phyloP scores from a whole-genome alignment of 2,888 invertebrate species.

The Auanema sp. region DNA sequence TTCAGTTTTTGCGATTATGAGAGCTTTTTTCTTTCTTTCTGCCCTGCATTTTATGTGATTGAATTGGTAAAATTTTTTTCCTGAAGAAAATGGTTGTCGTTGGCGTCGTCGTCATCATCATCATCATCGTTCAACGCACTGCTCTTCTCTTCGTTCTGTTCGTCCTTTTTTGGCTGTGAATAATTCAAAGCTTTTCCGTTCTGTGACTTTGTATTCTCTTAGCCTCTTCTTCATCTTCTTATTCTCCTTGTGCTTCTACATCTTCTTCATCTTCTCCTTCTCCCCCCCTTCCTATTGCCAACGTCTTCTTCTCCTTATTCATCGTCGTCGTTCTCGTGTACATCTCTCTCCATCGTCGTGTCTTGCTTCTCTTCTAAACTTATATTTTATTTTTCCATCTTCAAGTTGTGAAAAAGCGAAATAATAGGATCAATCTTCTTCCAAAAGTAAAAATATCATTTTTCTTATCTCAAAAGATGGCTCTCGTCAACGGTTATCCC shows the following conservation, averaged over 20 bases:
- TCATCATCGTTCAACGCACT: too few relatives aligned
- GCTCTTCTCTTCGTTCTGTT: not conserved
- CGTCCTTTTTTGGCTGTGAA: not conserved
- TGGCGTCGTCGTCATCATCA: too few relatives aligned
- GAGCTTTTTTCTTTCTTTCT: too few relatives aligned
- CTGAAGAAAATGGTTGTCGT: too few relatives aligned
- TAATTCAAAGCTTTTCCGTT: not conserved
- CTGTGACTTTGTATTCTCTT: not conserved
- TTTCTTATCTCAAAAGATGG: slow-evolving; percentile 10
- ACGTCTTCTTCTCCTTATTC: not conserved
- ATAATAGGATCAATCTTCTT: too few relatives aligned
- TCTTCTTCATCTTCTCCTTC: not conserved
- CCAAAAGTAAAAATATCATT: not conserved
- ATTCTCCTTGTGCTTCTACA: not conserved
- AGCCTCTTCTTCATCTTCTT: not conserved
- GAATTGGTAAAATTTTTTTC: too few relatives aligned
- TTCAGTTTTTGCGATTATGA: too few relatives aligned
- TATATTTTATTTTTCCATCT: too few relatives aligned
- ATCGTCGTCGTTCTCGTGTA: slow-evolving; percentile 6
- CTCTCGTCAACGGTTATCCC: slow-evolving; percentile 21
- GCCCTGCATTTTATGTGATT: too few relatives aligned
- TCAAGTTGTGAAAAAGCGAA: too few relatives aligned
- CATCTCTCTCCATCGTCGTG: too few relatives aligned
- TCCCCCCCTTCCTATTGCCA: slow-evolving; percentile 1
- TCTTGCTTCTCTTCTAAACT: not conserved